Conservation (phyloP, 2,888 invertebrate genomes). For the Pachliopta kotzebuea region DNA sequence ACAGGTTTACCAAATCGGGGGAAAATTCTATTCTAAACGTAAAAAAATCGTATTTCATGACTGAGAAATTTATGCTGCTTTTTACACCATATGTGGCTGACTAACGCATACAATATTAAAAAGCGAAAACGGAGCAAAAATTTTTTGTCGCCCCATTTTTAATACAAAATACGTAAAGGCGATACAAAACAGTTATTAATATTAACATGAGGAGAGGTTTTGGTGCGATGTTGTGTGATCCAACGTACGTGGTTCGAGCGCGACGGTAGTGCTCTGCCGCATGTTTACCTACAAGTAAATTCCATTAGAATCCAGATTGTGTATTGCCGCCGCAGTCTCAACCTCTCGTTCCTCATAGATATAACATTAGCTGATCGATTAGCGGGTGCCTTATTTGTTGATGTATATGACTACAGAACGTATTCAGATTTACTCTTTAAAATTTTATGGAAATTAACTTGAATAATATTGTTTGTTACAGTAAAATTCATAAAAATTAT, state of each 20-base stretch:
- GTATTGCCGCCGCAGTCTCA: constrained; percentile 65
- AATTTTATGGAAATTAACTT: constrained; percentile 13
- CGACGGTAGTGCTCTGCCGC: constrained; percentile 61
- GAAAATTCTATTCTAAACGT: too few relatives aligned
- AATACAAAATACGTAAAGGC: not conserved
- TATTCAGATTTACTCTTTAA: constrained; percentile 13
- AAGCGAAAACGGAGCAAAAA: not conserved
- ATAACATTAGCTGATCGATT: constrained; percentile 78
- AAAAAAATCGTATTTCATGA: too few relatives aligned
- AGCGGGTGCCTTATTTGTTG: constrained; percentile 67
- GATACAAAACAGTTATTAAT: constrained; percentile 38
- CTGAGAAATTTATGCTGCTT: too few relatives aligned
- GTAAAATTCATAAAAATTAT: constrained; percentile 44
- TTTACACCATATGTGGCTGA: too few relatives aligned
- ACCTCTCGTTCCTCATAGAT: constrained; percentile 71
- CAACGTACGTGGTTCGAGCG: constrained; percentile 36
- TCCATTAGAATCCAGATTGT: constrained; percentile 75
- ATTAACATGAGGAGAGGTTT: constrained; percentile 34
- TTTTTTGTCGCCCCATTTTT: not conserved
- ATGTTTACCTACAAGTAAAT: constrained; percentile 80
- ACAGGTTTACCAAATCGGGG: too few relatives aligned
- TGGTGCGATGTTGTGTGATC: constrained; percentile 39
- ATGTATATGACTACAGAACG: constrained; percentile 38
- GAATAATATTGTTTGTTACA: constrained; percentile 48
- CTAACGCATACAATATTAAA: too few relatives aligned